Base-by-base conservation (phyloP, 2,888 invertebrate species). In the Heliconius erato region DNA sequence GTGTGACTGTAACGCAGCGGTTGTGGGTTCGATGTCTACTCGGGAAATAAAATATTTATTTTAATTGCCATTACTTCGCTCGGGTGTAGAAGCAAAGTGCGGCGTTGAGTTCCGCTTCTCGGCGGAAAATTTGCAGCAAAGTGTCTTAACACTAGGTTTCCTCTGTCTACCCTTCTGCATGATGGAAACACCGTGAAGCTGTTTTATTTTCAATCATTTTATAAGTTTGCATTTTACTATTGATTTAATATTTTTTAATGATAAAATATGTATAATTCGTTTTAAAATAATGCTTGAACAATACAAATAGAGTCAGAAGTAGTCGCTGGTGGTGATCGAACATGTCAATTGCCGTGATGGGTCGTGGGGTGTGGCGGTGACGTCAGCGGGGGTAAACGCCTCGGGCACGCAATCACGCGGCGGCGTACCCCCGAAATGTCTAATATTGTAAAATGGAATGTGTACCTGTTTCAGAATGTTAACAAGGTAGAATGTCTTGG, bases 301-400 rank as follows among this genome's bases (percentile, higher is more conserved):
- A 71, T 40, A 40, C 28, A 49, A 32, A 65, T 76, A 16, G 59
- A 59, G 59, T 63, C 35, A 16, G 67, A 32, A 40, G 35, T 49
- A 54, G 67, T 44, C 72, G 16, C 16, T 28, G 71, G 40, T 81
- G 74, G 19, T 69, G 68, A 74, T 80, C 80, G 82, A 80, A 72
- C 54, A 82, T 83, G 83, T 83, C 83, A 80, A 84, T 79, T 88
- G 85, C 86, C 63, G 35, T 59, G 84, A 88, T 84, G 88, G 91
- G 94, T 93, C 89, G 93, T 90, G 93, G 91, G 94, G 94, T 90
- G 93, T 90, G 94, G 87, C 89, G 35, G 74, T 94, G 93, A 93
- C 94, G 93, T 93, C 92, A 93, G 85, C 84, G 85, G 49, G 84
- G 86, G 83, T 87, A 87, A 90, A 89, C 87, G 89, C 86, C 85